Conservation (phyloP, 2,888 invertebrate species). For the Copidosoma aretas region DNA sequence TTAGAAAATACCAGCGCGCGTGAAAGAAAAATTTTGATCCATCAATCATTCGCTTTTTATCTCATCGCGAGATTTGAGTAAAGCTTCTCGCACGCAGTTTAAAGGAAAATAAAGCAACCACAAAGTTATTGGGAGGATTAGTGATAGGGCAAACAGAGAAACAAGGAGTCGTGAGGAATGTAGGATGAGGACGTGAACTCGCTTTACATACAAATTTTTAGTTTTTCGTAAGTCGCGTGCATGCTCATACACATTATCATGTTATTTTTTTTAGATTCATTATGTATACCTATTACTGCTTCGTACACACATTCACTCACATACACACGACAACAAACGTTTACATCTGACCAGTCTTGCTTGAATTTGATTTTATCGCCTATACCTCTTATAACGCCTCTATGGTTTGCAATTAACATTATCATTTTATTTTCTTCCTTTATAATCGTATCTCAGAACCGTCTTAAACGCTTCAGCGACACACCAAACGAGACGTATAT, state of each 20-base stretch:
- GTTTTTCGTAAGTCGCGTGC: constrained; percentile 4
- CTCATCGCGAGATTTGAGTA: constrained; percentile 25
- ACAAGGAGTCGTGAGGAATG: too few relatives aligned
- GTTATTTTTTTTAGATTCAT: too few relatives aligned
- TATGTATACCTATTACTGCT: neutral
- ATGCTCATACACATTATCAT: constrained; percentile 27
- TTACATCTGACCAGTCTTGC: constrained; percentile 36
- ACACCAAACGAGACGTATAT: constrained; percentile 18
- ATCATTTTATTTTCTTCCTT: constrained; percentile 1
- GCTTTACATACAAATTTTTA: constrained; percentile 4
- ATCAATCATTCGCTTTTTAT: constrained; percentile 14
- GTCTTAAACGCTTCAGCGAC: constrained; percentile 23
- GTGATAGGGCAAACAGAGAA: neutral
- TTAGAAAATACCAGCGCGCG: neutral
- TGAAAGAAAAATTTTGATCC: constrained; percentile 20
- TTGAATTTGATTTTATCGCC: constrained; percentile 39
- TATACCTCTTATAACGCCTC: neutral
- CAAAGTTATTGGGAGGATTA: constrained; percentile 6
- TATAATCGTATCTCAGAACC: too few relatives aligned
- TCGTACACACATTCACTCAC: constrained; percentile 29
- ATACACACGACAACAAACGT: constrained; percentile 32
- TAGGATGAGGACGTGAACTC: too few relatives aligned
- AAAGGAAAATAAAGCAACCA: constrained; percentile 2
- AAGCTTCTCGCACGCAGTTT: constrained; percentile 10
- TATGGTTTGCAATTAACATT: neutral